Evolutionary conservation across 2,113 vertebrate species (phyloP), one percentile per base, ranked within the genome.

Genomic region (Chaenogobius annularis): DNA sequence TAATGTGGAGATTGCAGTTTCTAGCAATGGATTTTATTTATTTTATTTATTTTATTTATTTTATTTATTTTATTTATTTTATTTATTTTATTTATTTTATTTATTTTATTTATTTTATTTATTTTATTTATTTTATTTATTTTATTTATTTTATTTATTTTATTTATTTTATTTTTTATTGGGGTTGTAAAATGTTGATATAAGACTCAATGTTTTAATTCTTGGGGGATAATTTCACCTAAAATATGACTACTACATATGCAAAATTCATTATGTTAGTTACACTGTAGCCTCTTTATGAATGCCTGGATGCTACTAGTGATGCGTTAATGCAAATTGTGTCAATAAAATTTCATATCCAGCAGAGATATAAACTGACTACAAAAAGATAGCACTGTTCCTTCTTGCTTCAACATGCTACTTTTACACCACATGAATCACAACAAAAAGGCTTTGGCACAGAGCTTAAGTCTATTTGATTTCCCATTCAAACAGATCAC

Each of bases 381-480:
- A 44, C 17, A 40, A 46, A 0, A 22, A 52, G 17, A 31, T 2
- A 6, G 1, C 46, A 0, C 23, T 22, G 15, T 63, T 46, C 61
- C 68, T 19, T 8, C 64, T 7, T 22, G 46, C 46, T 62, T 14
- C 66, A 44, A 14, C 54, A 47, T 59, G 59, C 44, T 68, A 66
- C 68, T 37, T 79, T 78, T 20, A 56, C 71, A 10, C 61, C 7
- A 43, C 22, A 66, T 77, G 80, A 88, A 83, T 70, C 71, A 68
- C 77, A 89, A 87, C 78, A 66, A 86, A 61, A 86, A 82, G 83
- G 62, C 74, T 88, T 22, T 63, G 37, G 75, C 78, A 66, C 81
- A 81, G 80, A 82, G 79, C 82, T 81, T 69, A 73, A 72, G 69
- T 82, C 70, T 77, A 48, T 89, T 89, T 91, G 89, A 91, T 90